phyloP scores from a whole-genome alignment of 1,140 invertebrate species.

The Drosophila nikananu region DNA sequence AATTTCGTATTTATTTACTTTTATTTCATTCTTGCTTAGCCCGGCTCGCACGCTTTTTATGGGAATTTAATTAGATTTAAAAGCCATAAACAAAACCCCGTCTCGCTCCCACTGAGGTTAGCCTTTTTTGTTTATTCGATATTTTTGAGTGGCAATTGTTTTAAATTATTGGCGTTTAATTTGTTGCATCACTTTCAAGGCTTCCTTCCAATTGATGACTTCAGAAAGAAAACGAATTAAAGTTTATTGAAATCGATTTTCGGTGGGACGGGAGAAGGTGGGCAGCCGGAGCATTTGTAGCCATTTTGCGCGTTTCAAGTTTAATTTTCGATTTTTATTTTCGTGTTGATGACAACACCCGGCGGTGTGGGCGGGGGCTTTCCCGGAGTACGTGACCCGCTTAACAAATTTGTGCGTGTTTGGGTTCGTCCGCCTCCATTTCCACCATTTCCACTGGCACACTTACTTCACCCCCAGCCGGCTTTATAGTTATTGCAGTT shows the following conservation, averaged over 20 bases:
- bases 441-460: constrained; percentile 10
- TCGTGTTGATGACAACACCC: constrained; percentile 76
- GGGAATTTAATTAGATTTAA: constrained; percentile 77
- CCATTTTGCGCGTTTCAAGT: constrained; percentile 68
- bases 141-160: constrained; percentile 63
- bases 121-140: constrained; percentile 15
- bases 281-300: constrained; percentile 53
- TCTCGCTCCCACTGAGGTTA: constrained; percentile 4
- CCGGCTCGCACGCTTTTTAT: constrained; percentile 53
- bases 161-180: constrained; percentile 78
- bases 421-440: constrained; percentile 5
- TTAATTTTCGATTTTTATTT: constrained; percentile 81
- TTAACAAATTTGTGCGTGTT: constrained; percentile 80
- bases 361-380: constrained; percentile 11
- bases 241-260: constrained; percentile 81
- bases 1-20: constrained; percentile 54
- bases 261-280: not conserved
- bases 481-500: constrained; percentile 79
- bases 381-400: constrained; percentile 68
- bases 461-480: constrained; percentile 48
- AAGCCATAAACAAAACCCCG: constrained; percentile 63
- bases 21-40: constrained; percentile 25
- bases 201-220: constrained; percentile 22
- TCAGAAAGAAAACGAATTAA: constrained; percentile 59
- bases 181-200: constrained; percentile 66